Conservation (phyloP, 2,888 invertebrate species). For the Oasisia sp. region DNA sequence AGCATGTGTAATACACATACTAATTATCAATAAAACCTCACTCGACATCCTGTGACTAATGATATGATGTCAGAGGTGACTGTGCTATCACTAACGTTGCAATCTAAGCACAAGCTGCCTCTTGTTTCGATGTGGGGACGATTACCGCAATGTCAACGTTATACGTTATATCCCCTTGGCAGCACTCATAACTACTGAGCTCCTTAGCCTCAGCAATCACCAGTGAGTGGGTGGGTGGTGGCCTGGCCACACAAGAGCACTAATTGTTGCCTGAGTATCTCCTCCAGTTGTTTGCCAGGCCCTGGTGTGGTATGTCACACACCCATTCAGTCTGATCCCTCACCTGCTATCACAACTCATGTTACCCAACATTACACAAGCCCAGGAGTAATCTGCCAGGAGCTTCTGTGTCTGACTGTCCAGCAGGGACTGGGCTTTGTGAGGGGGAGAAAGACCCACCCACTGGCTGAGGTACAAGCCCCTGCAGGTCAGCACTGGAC, state of each 20-base stretch:
- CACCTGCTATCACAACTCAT: neutral
- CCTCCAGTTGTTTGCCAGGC: slow-evolving; percentile 6
- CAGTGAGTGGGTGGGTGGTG: neutral
- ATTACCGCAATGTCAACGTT: neutral
- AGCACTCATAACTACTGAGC: neutral
- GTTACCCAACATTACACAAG: slow-evolving; percentile 10
- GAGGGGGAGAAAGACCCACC: neutral
- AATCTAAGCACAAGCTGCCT: neutral
- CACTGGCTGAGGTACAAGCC: neutral
- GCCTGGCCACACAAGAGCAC: neutral
- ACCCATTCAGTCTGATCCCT: neutral
- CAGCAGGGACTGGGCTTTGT: neutral
- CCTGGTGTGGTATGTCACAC: neutral
- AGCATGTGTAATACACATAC: no score
- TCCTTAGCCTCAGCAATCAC: neutral
- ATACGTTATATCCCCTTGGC: neutral
- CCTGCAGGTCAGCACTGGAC: neutral
- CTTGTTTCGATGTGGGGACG: neutral
- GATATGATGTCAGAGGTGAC: neutral
- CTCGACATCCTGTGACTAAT: neutral
- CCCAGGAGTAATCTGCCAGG: neutral
- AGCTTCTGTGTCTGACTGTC: neutral
- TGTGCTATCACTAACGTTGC: neutral
- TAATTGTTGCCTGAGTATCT: slow-evolving; percentile 6
- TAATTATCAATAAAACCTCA: no score